These are phyloP conservation scores for Onychostruthus taczanowskii DNA, from an alignment of 2,113 vertebrate genomes.

Conservation along the genomic window DNA sequence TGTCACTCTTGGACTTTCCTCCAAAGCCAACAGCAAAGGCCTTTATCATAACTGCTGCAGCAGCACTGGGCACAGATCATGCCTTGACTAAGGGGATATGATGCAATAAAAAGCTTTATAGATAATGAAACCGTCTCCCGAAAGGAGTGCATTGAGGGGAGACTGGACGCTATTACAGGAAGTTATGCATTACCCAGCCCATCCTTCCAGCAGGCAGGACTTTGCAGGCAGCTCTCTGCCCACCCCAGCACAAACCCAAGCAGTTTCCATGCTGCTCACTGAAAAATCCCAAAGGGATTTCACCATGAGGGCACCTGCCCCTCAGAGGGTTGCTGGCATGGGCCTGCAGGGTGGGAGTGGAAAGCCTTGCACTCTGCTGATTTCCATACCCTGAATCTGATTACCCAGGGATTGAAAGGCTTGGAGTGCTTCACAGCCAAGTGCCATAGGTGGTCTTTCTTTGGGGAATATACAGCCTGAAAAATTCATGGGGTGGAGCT, in stretches of 20 bases:
- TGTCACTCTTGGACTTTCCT: not conserved
- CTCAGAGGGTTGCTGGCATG: not conserved
- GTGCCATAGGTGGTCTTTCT: not conserved
- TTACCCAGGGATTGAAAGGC: not conserved
- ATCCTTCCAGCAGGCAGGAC: not conserved
- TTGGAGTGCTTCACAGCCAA: not conserved
- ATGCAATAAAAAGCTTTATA: slow-evolving; percentile 30
- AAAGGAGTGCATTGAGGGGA: not conserved
- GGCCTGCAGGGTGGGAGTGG: not conserved
- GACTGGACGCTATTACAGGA: not conserved
- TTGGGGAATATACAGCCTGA: not conserved
- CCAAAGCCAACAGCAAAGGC: not conserved
- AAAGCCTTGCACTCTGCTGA: not conserved
- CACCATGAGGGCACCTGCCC: not conserved
- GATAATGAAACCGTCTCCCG: slow-evolving; percentile 9
- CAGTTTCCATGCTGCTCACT: not conserved
- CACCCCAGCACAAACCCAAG: not conserved
- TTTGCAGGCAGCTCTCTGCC: not conserved
- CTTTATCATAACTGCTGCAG: not conserved
- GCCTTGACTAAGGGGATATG: not conserved
- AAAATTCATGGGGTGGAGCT: not conserved
- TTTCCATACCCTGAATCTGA: not conserved
- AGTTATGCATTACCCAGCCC: not conserved
- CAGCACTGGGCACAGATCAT: not conserved
- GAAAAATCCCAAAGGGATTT: not conserved